Evolutionary conservation across 2,797 vertebrate genomes (phyloP).

Genomic region (Holocentrus rufus): DNA sequence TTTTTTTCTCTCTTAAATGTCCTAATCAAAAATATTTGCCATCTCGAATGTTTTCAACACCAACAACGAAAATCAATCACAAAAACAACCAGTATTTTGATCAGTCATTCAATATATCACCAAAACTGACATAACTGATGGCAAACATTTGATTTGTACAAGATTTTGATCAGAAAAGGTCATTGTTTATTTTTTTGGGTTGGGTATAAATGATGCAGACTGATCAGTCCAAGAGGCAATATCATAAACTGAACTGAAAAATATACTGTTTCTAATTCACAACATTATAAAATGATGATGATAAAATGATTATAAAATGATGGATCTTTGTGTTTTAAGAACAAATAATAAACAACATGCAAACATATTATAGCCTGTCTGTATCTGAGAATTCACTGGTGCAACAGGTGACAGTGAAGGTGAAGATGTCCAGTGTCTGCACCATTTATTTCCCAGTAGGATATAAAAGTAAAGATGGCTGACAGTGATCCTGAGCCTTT

Average conservation of each 20-base stretch:
- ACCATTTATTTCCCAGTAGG: constrained; percentile 6
- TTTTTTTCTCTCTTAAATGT: neutral
- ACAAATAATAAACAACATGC: constrained; percentile 1
- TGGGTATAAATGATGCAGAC: no score
- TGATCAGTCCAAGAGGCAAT: no score
- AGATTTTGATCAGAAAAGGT: neutral
- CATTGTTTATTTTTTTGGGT: neutral
- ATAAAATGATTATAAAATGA: no score
- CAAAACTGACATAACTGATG: neutral
- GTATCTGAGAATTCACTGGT: neutral
- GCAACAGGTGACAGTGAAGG: constrained; percentile 36
- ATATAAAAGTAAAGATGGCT: neutral
- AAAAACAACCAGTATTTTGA: neutral
- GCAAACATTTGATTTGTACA: neutral
- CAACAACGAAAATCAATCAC: neutral
- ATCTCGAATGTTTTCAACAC: neutral
- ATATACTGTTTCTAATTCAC: neutral
- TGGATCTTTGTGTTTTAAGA: neutral
- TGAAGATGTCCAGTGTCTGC: constrained; percentile 12
- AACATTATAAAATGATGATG: neutral
- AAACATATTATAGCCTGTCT: neutral
- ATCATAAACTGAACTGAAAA: neutral
- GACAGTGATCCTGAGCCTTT: neutral
- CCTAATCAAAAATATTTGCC: neutral
- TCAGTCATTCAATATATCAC: neutral